Base-by-base conservation (phyloP, 2,888 invertebrate species). In the Synergus umbraculus region DNA sequence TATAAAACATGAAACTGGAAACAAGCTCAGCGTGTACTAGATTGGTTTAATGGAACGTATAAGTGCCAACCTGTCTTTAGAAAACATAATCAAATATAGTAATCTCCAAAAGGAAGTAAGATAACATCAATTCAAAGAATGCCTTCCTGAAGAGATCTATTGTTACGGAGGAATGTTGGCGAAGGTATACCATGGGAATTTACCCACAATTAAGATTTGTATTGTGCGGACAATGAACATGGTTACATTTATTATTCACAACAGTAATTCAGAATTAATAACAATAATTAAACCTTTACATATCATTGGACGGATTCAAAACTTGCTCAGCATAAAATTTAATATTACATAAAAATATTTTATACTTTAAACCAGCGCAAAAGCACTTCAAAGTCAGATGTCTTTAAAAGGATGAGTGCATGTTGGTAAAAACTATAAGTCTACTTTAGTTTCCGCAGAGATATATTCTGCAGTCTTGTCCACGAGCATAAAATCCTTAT, bases 141-240 rank as follows among this genome's bases (percentile, higher is more conserved):
- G 86, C 87, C 87, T 90, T 89, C 88, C 87, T 84, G 83, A 88
- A 88, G 87, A 87, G 87, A 88, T 88, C 87, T 86, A 89, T 90
- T 89, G 90, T 89, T 88, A 87, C 83, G 79, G 78, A 87, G 87
- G 87, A 88, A 89, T 87, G 85, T 86, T 85, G 87, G 86, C 85
- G 84, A 86, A 87, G 83, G 85, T 87, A 87, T 87, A 87, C 86
- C 89, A 88, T 92, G 92, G 90, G 91, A 92, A 92, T 90, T 92
- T 92, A 92, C 92, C 90, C 92, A 92, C 92, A 90, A 92, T 92
- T 92, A 92, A 91, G 86, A 90, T 88, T 85, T 85, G 81, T 86
- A 89, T 89, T 86, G 88, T 87, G 85, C 87, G 86, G 83, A 88
- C 89, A 87, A 88, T 89, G 88, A 89, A 89, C 87, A 90, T 87